Base-by-base conservation (phyloP, 2,113 vertebrate genomes). In the Coptodon bakossiorum region DNA sequence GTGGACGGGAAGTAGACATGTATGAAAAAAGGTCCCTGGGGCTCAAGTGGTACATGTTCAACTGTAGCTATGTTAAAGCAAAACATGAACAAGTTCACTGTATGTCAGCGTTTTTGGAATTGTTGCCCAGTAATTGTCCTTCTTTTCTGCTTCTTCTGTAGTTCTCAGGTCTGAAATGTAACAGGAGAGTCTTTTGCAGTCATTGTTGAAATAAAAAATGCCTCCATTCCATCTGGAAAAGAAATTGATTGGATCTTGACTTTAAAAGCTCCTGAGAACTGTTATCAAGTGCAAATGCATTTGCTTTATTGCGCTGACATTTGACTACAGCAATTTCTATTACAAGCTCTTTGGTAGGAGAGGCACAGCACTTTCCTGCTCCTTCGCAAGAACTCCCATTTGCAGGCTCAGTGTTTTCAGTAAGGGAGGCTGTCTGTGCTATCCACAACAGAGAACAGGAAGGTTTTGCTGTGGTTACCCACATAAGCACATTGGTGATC, bases 131-230 rank as follows among this genome's bases (percentile, higher is more conserved):
- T 71, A 85, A 76, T 81, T 85, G 52, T 66, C 53, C 13, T 57
- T 89, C 83, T 84, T 13, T 73, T 73, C 16, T 90, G 59, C 91
- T 94, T 90, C 80, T 85, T 86, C 66, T 34, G 63, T 78, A 76
- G 3, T 53, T 80, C 81, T 95, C 82, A 86, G 73, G 73, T 92
- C 38, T 79, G 78, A 29, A 92, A 91, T 82, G 81, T 85, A 81
- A 79, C 34, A 79, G 43, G 10, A 78, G 45, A 81, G 27, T 89
- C 66, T 73, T 80, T 11, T 56, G 13, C n/a, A 73, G 61, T 53
- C 71, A 63, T 82, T 85, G 59, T 84, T 80, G 9, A 54, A 31
- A 31, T 59, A 52, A 80, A 38, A 56, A 86, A 87, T 48, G 7
- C 24, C 78, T 31, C 38, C 27, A 27, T 76, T 89, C 7, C 50